phyloP scores from a whole-genome alignment of 2,888 invertebrate species.

The Mesorhabditis spiculigera region DNA sequence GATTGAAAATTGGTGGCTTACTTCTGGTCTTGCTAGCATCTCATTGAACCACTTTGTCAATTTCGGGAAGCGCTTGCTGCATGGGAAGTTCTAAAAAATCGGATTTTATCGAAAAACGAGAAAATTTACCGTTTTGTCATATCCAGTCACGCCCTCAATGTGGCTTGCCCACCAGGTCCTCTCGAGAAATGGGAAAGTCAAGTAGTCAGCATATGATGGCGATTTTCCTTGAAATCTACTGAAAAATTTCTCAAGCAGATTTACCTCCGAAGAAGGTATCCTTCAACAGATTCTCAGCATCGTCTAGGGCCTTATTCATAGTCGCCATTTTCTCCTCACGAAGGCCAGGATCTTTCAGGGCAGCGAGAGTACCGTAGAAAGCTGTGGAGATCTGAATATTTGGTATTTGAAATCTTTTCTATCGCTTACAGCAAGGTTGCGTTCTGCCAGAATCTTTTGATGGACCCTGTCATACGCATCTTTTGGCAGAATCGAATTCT shows the following conservation, averaged over 20 bases:
- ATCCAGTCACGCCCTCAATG: constrained; percentile 17
- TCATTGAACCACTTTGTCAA: constrained; percentile 27
- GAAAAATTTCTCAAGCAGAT: neutral
- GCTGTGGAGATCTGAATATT: constrained; percentile 23
- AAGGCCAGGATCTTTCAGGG: constrained; percentile 19
- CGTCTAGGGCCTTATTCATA: constrained; percentile 28
- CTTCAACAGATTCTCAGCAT: constrained; percentile 30
- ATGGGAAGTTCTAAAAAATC: constrained; percentile 21
- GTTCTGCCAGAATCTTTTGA: constrained; percentile 72
- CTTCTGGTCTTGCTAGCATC: constrained; percentile 25
- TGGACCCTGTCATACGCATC: constrained; percentile 72
- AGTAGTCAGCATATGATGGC: constrained; percentile 35
- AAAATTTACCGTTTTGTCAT: neutral
- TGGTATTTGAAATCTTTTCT: neutral
- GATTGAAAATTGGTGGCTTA: constrained; percentile 7
- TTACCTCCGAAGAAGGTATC: constrained; percentile 38
- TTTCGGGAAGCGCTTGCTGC: constrained; percentile 27
- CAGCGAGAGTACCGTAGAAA: constrained; percentile 23
- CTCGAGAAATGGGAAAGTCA: constrained; percentile 44
- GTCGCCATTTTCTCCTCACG: constrained; percentile 25
- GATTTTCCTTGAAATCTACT: constrained; percentile 15
- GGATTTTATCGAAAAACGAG: constrained; percentile 10
- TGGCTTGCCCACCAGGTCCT: constrained; percentile 26
- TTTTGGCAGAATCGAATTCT: constrained; percentile 67
- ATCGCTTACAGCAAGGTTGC: constrained; percentile 61